Conservation (phyloP, 1,140 invertebrate genomes). For the Ectropis grisescens region DNA sequence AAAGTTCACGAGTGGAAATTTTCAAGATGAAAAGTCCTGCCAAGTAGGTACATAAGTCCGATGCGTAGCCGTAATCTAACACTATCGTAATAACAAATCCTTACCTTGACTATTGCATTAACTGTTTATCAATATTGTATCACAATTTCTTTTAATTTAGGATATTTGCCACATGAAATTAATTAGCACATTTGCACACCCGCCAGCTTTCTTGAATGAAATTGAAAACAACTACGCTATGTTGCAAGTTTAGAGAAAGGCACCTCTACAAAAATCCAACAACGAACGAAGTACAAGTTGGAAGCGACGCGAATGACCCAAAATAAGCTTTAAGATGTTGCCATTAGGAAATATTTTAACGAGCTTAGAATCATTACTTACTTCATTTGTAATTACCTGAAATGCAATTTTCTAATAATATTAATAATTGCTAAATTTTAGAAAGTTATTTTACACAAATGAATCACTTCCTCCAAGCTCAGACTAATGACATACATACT, state of each 20-base stretch:
- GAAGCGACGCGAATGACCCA: slow-evolving; percentile 68
- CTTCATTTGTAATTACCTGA: too few relatives aligned
- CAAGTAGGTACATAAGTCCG: slow-evolving; percentile 40
- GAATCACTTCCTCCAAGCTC: too few relatives aligned
- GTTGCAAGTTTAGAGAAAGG: slow-evolving; percentile 69
- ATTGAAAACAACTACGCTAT: slow-evolving; percentile 62
- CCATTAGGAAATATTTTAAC: slow-evolving; percentile 39
- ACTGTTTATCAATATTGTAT: slow-evolving; percentile 37
- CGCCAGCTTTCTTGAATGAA: slow-evolving; percentile 65
- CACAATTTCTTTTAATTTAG: slow-evolving; percentile 18
- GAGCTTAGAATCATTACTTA: too few relatives aligned
- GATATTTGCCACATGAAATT: slow-evolving; percentile 22
- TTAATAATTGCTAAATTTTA: too few relatives aligned
- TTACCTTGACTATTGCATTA: slow-evolving; percentile 65
- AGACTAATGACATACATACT: too few relatives aligned
- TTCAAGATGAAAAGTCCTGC: slow-evolving; percentile 68
- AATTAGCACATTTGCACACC: slow-evolving; percentile 61
- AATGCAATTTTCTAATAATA: too few relatives aligned
- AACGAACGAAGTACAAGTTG: slow-evolving; percentile 63
- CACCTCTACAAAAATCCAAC: slow-evolving; percentile 58
- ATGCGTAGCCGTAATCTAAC: too few relatives aligned
- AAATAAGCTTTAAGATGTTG: slow-evolving; percentile 67
- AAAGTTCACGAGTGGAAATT: slow-evolving; percentile 68
- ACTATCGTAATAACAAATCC: slow-evolving; percentile 17
- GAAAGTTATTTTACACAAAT: too few relatives aligned